These are phyloP conservation scores for Mythimna lalbum DNA, from an alignment of 2,888 invertebrate species.

Conservation along the genomic window DNA sequence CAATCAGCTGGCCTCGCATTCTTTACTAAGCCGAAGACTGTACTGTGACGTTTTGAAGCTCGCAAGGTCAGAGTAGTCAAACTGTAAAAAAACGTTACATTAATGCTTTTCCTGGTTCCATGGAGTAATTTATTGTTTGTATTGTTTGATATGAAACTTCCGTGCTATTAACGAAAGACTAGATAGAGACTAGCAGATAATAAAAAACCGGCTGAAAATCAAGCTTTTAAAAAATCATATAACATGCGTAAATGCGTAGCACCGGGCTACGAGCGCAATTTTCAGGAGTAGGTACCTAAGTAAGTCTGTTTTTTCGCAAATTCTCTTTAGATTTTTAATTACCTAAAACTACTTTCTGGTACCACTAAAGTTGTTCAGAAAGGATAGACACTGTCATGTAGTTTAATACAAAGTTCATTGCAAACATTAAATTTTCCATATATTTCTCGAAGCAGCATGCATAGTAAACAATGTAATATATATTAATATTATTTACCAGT, in stretches of 20 bases:
- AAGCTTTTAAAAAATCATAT: neutral
- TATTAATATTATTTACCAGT: neutral
- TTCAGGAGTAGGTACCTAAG: neutral
- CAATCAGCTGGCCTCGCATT: conserved; percentile 46
- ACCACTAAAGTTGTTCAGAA: neutral
- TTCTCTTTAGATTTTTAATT: neutral
- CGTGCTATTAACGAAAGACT: neutral
- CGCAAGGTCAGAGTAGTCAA: conserved; percentile 50
- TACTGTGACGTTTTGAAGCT: conserved; percentile 9
- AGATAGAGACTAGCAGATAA: neutral
- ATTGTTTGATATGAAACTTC: conserved; percentile 19
- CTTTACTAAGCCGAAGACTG: conserved; percentile 18
- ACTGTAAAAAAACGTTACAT: conserved; percentile 17
- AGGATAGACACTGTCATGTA: neutral
- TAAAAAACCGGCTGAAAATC: neutral
- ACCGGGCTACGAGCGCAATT: neutral
- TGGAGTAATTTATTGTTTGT: conserved; percentile 17
- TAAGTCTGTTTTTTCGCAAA: neutral
- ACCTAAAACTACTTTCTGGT: neutral
- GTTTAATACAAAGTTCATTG: neutral
- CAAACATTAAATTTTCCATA: neutral
- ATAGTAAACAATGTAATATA: conserved; percentile 6
- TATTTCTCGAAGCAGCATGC: neutral
- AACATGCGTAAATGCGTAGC: neutral
- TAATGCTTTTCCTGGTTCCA: conserved; percentile 36